phyloP scores from a whole-genome alignment of 2,888 invertebrate species.

The Epinotia bilunana region DNA sequence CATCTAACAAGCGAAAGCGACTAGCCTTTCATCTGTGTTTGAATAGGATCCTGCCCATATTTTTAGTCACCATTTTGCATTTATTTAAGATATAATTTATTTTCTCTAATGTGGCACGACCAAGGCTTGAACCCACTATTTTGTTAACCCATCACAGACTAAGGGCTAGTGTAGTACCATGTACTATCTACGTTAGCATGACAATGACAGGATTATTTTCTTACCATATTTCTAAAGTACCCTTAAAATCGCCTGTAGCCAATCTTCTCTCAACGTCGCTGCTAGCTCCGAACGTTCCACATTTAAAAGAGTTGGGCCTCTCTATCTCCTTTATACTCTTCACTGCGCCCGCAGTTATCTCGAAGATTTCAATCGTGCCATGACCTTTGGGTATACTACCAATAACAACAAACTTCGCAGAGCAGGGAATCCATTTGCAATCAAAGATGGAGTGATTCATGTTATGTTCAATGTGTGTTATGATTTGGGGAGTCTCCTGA shows the following conservation, averaged over 20 bases:
- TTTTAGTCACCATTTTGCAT: too few species aligned
- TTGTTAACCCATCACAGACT: too few species aligned
- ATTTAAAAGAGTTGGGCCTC: constrained; percentile 94
- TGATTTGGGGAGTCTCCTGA: constrained; percentile 93
- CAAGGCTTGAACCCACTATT: too few species aligned
- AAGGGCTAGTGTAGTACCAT: too few species aligned
- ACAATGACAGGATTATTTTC: constrained; percentile 44
- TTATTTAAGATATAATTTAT: too few species aligned
- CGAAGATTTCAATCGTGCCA: constrained; percentile 93
- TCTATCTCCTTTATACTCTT: constrained; percentile 89
- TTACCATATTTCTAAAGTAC: constrained; percentile 93
- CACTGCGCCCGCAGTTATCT: constrained; percentile 89
- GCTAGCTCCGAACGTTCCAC: constrained; percentile 96
- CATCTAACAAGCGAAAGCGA: too few species aligned
- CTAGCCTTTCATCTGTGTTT: too few species aligned
- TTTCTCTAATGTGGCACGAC: too few species aligned
- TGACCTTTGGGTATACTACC: constrained; percentile 94
- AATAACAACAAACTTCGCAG: constrained; percentile 95
- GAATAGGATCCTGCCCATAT: too few species aligned
- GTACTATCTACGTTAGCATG: not conserved
- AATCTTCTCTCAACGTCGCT: constrained; percentile 91
- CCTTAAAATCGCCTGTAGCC: constrained; percentile 96
- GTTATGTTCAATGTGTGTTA: constrained; percentile 92
- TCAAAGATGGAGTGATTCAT: constrained; percentile 95
- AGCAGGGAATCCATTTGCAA: constrained; percentile 97